phyloP scores from a whole-genome alignment of 2,113 vertebrate genomes.

The Myotis brandtii region DNA sequence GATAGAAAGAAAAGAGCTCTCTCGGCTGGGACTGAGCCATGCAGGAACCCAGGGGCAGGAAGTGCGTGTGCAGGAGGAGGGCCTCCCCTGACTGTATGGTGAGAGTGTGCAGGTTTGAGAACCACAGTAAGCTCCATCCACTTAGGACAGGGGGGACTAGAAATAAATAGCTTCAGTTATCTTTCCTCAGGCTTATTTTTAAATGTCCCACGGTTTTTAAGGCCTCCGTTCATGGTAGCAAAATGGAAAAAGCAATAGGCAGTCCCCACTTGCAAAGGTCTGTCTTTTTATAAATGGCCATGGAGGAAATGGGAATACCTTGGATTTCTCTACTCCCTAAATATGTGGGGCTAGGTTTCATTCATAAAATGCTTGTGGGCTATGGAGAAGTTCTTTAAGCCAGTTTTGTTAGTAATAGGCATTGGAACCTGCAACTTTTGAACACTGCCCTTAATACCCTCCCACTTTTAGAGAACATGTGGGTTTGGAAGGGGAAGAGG shows the following conservation, averaged over 20 bases:
- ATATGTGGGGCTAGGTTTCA: background rate
- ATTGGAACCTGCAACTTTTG: background rate
- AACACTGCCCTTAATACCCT: background rate
- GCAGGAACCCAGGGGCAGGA: fast-evolving
- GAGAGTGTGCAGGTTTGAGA: background rate
- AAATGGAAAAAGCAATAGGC: background rate
- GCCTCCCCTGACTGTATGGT: background rate
- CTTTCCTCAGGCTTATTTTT: background rate
- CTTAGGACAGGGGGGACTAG: background rate
- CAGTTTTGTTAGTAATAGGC: background rate
- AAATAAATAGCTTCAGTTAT: background rate
- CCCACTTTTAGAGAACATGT: background rate
- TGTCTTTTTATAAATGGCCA: background rate
- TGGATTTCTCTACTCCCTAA: background rate
- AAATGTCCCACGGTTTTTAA: background rate
- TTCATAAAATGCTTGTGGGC: slow-evolving; percentile 17
- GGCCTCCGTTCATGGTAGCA: background rate
- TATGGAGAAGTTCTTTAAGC: slow-evolving; percentile 9
- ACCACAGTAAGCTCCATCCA: background rate
- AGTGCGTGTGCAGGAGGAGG: background rate
- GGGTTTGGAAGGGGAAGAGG: background rate
- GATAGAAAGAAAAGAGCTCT: background rate
- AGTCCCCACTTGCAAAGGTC: background rate
- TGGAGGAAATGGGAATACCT: background rate
- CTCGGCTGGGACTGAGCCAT: background rate